Percentiles rank a stretch among this genome's conserved stretches.
Conservation (phyloP, 2,113 vertebrate species). For the Microtus richardsoni region DNA sequence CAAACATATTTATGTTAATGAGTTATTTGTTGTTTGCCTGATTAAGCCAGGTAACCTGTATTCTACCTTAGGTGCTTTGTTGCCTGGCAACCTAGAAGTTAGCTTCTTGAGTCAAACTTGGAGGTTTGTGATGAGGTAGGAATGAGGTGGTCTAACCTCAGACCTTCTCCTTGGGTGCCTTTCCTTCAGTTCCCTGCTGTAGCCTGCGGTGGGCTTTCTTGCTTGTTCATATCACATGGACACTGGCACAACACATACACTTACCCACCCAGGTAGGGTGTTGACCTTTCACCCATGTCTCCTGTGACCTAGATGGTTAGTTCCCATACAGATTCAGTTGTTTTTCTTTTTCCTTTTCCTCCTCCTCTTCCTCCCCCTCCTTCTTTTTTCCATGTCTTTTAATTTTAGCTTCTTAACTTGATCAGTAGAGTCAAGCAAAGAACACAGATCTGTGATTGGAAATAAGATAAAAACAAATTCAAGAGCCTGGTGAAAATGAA, state of each 20-base stretch:
- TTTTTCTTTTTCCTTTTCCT: not conserved
- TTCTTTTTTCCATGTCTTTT: not conserved
- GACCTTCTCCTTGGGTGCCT: not conserved
- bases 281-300: not conserved
- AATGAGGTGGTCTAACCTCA: not conserved
- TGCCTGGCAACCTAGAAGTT: no score
- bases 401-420: conserved; percentile 22
- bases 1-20: no score
- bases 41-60: no score
- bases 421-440: not conserved
- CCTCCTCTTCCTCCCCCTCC: no score
- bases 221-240: not conserved
- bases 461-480: not conserved
- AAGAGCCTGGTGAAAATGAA: not conserved
- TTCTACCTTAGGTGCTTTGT: no score
- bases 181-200: not conserved
- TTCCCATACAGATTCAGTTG: not conserved
- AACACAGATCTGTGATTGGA: not conserved
- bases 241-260: fast-evolving
- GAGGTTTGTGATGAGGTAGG: not conserved
- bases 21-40: no score
- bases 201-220: no score
- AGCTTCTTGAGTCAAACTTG: not conserved
- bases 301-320: not conserved
- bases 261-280: not conserved